Evolutionary conservation across 2,888 invertebrate species (phyloP).

Genomic region (Hydraecia micacea): DNA sequence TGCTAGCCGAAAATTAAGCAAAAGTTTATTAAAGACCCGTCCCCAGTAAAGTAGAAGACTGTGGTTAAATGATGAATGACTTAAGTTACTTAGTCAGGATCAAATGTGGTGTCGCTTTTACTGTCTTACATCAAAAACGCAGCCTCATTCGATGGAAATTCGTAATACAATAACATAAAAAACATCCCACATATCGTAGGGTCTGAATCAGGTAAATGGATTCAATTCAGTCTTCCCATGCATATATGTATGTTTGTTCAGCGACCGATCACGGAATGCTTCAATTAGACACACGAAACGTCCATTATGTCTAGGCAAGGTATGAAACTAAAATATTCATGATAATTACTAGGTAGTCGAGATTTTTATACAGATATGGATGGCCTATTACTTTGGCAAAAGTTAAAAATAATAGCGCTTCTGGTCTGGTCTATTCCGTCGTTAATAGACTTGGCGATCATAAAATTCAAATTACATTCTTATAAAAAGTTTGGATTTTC

Average conservation of each 20-base stretch:
- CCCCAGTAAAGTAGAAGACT: background rate
- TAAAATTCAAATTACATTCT: conserved; percentile 18
- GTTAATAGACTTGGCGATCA: background rate
- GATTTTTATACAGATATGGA: conserved; percentile 3
- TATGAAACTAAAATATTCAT: conserved; percentile 22
- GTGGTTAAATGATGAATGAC: background rate
- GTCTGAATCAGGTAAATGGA: conserved; percentile 21
- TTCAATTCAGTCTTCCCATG: conserved; percentile 5
- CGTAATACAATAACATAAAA: conserved; percentile 3
- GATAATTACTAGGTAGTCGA: conserved; percentile 9
- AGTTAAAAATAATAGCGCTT: background rate
- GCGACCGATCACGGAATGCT: conserved; percentile 29
- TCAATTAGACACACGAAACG: conserved; percentile 40
- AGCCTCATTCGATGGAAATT: too few species aligned
- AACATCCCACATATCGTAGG: background rate
- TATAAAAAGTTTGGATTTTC: conserved; percentile 31
- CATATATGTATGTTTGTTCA: conserved; percentile 1
- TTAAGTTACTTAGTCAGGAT: too few species aligned
- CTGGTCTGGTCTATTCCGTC: background rate
- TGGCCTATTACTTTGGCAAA: too few species aligned
- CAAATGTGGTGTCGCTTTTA: background rate
- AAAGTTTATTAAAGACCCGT: too few species aligned
- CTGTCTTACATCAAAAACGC: too few species aligned
- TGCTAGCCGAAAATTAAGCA: too few species aligned
- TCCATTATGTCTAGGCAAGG: conserved; percentile 5